Evolutionary conservation across 2,888 invertebrate genomes (phyloP).

Genomic region (Ctenicera cuprea): DNA sequence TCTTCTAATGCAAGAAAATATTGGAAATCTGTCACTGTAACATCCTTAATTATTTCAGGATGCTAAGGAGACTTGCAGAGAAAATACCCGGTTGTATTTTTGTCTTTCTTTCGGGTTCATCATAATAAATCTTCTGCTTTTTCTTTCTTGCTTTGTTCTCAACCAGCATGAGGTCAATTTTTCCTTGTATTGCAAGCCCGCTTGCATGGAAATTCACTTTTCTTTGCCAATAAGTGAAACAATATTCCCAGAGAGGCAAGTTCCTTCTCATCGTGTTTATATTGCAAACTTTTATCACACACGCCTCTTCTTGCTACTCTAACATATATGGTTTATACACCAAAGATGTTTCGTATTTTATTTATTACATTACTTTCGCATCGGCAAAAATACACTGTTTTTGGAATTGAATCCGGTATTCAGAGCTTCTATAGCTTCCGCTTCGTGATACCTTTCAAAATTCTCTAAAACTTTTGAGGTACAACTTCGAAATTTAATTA

Average conservation of each 20-base stretch:
- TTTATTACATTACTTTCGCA: conserved; percentile 29
- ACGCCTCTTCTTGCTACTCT: conserved; percentile 12
- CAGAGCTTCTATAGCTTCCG: not conserved
- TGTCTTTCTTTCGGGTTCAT: conserved; percentile 42
- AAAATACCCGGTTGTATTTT: conserved; percentile 41
- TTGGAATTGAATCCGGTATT: conserved; percentile 1
- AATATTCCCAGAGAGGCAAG: conserved; percentile 28
- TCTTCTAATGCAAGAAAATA: conserved; percentile 46
- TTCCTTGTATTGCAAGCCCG: conserved; percentile 9
- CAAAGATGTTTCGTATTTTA: conserved; percentile 24
- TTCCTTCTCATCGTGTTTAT: conserved; percentile 25
- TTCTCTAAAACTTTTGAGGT: not conserved
- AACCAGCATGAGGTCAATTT: conserved; percentile 33
- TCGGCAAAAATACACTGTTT: conserved; percentile 21
- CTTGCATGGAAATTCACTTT: conserved; percentile 32
- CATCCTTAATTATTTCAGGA: conserved; percentile 47
- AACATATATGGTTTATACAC: conserved; percentile 17
- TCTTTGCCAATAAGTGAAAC: conserved; percentile 29
- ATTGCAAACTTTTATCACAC: conserved; percentile 30
- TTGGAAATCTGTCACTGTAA: conserved; percentile 48
- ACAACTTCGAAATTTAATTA: too few species aligned
- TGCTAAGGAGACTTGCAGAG: conserved; percentile 41
- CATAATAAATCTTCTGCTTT: conserved; percentile 42
- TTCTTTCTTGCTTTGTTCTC: conserved; percentile 25
- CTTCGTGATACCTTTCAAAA: not conserved